A percentile compares a stretch with the other conserved stretches of the same genome.
Conservation (phyloP, 1,140 invertebrate genomes). For the Aporrectodea caliginosa region DNA sequence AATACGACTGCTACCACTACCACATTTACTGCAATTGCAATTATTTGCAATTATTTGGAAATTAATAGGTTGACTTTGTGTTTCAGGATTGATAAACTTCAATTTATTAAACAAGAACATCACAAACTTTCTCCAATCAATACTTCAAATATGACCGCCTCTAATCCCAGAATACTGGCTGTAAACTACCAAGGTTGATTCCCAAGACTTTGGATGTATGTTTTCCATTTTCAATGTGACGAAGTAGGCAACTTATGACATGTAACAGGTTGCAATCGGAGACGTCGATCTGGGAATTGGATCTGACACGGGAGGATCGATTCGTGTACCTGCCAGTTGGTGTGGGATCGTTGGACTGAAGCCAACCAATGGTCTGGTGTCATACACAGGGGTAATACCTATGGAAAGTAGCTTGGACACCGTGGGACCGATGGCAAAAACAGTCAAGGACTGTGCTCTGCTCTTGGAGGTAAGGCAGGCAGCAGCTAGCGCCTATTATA, state of each 20-base stretch:
- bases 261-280: not conserved
- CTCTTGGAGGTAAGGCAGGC: conserved; percentile 41
- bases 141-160: too few relatives aligned
- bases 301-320: conserved; percentile 47
- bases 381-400: conserved; percentile 41
- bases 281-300: conserved; percentile 31
- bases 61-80: too few relatives aligned
- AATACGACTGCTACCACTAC: too few relatives aligned
- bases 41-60: too few relatives aligned
- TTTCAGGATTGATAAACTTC: too few relatives aligned
- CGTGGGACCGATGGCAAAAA: conserved; percentile 45
- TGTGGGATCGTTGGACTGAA: conserved; percentile 50
- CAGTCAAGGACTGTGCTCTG: conserved; percentile 45
- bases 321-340: conserved; percentile 46
- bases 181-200: too few relatives aligned
- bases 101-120: too few relatives aligned
- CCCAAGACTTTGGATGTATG: too few relatives aligned
- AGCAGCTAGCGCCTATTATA: too few relatives aligned
- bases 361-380: conserved; percentile 49
- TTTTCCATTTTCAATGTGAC: not conserved
- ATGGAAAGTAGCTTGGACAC: conserved; percentile 43
- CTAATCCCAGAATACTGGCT: too few relatives aligned
- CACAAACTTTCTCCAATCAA: too few relatives aligned
- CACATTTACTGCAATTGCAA: too few relatives aligned
- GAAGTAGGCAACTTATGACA: not conserved